Percentiles rank a stretch among this genome's conserved stretches.
Conservation (phyloP, 2,888 invertebrate species). For the Auanema freiburgensis region DNA sequence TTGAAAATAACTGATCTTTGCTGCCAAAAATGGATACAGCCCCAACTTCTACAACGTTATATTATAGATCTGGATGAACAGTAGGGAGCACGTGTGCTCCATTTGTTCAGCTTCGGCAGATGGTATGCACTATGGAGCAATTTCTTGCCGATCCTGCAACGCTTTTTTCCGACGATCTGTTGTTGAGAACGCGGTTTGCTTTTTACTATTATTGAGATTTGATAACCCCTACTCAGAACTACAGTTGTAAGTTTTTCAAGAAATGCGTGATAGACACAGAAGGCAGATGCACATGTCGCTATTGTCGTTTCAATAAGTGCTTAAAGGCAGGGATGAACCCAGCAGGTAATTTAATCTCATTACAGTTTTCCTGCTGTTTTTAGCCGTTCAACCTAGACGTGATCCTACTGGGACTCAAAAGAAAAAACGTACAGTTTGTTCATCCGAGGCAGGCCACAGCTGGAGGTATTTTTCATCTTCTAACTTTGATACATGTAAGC, state of each 20-base stretch:
- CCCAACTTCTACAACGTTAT: too few relatives aligned
- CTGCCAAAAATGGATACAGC: too few relatives aligned
- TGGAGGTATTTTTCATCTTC: not conserved
- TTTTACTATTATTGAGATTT: not conserved
- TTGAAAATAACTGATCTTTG: too few relatives aligned
- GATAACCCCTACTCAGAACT: constrained; percentile 31
- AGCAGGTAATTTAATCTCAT: constrained; percentile 22
- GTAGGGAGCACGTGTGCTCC: constrained; percentile 27
- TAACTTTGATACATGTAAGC: constrained; percentile 7
- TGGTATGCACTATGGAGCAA: constrained; percentile 57
- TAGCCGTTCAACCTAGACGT: constrained; percentile 59
- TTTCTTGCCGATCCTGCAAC: constrained; percentile 51
- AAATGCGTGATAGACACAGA: constrained; percentile 48
- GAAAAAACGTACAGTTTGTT: constrained; percentile 39
- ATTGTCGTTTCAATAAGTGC: constrained; percentile 56
- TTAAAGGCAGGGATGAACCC: constrained; percentile 56
- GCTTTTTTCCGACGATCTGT: constrained; percentile 57
- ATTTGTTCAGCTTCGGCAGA: constrained; percentile 55
- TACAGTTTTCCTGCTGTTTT: constrained; percentile 6
- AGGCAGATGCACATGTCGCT: constrained; percentile 55
- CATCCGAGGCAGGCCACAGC: constrained; percentile 1
- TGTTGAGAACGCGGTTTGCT: constrained; percentile 51
- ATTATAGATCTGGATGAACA: too few relatives aligned
- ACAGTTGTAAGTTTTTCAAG: constrained; percentile 51
- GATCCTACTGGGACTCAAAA: constrained; percentile 62